These are phyloP conservation scores for Scaptomyza polygonia DNA, from an alignment of 2,888 invertebrate genomes.

Conservation along the genomic window DNA sequence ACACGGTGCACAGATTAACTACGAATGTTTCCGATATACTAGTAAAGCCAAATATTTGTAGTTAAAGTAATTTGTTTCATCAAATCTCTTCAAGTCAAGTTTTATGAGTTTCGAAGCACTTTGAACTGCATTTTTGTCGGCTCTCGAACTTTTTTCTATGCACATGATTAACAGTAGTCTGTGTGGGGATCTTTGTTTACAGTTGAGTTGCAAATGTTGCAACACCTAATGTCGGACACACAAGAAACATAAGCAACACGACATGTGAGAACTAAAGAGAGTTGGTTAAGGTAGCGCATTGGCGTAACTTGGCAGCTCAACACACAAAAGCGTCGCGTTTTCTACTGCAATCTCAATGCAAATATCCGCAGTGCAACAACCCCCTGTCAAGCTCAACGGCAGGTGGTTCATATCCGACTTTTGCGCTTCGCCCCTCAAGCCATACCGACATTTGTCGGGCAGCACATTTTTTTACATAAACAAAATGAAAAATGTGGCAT, in stretches of 20 bases:
- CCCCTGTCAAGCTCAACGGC: conserved; percentile 9
- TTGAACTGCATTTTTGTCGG: neutral
- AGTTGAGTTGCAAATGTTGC: conserved; percentile 10
- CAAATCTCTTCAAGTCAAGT: no score
- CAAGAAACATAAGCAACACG: neutral
- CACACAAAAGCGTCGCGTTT: conserved; percentile 39
- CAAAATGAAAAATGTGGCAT: neutral
- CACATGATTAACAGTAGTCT: neutral
- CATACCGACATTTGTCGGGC: conserved; percentile 59
- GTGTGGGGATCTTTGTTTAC: conserved; percentile 13
- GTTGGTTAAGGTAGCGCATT: neutral
- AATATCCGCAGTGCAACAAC: conserved; percentile 62
- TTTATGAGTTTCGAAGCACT: neutral
- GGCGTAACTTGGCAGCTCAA: conserved; percentile 4
- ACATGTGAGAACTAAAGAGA: conserved; percentile 1
- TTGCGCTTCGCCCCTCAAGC: neutral
- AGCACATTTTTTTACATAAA: conserved; percentile 3
- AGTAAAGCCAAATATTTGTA: no score
- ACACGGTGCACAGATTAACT: neutral
- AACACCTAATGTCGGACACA: conserved; percentile 16
- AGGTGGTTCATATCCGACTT: neutral
- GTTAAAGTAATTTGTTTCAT: no score
- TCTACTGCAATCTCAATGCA: conserved; percentile 47
- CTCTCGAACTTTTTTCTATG: neutral
- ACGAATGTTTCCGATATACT: no score